Conservation (phyloP, 1,140 invertebrate genomes). For the Aphaenogaster ashmeadi region DNA sequence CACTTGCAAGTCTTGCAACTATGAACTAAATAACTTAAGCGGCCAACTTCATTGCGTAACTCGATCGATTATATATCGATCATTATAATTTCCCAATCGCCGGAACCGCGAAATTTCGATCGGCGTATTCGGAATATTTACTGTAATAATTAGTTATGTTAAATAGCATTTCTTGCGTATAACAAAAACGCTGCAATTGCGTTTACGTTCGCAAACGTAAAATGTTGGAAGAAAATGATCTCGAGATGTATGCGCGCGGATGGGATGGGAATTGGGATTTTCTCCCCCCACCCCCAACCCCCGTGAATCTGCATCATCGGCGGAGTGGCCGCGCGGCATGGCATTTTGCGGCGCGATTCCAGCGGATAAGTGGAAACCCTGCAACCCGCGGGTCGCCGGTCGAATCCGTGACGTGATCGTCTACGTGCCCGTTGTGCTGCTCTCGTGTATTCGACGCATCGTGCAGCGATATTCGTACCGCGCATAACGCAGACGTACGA, state of each 20-base stretch:
- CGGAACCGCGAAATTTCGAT: no score
- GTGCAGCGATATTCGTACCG: conserved; percentile 61
- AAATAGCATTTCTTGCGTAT: background rate
- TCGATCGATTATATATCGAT: background rate
- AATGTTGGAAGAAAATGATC: background rate
- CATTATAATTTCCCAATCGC: no score
- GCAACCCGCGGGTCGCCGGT: conserved; percentile 45
- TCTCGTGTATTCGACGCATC: conserved; percentile 68
- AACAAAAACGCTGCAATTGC: background rate
- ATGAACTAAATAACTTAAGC: background rate
- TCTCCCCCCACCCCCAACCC: background rate
- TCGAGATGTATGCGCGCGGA: background rate
- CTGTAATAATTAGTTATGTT: no score
- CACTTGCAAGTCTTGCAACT: no score
- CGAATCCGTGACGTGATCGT: conserved; percentile 68
- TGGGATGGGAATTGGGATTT: background rate
- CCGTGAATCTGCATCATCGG: background rate
- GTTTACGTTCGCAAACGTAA: no score
- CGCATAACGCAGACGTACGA: conserved; percentile 1
- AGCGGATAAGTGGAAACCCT: conserved; percentile 37
- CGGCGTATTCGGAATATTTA: no score
- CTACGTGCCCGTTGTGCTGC: conserved; percentile 54
- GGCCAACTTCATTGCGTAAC: background rate
- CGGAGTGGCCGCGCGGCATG: background rate
- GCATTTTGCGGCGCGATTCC: background rate